Evolutionary conservation across 2,113 vertebrate genomes (phyloP).

Genomic region (Aplodontia rufa): DNA sequence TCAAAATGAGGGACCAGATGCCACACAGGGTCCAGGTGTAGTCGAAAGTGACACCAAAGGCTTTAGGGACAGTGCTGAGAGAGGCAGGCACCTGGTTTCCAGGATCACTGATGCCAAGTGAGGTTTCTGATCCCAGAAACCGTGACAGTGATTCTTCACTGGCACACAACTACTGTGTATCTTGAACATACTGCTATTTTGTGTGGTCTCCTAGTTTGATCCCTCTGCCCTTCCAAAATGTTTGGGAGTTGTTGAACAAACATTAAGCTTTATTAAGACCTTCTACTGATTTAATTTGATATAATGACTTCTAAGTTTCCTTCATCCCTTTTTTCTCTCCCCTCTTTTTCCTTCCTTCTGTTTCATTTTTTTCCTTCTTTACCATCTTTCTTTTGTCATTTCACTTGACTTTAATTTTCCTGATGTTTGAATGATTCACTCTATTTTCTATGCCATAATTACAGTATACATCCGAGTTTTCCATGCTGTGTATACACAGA

Average conservation of each 20-base stretch:
- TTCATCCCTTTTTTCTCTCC: background rate
- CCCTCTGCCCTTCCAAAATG: background rate
- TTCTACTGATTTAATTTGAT: background rate
- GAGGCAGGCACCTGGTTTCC: too few relatives aligned
- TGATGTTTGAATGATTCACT: background rate
- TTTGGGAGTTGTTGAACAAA: background rate
- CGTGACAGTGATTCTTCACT: background rate
- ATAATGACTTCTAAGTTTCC: background rate
- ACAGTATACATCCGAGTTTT: background rate
- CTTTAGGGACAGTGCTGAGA: background rate
- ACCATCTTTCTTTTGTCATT: too few relatives aligned
- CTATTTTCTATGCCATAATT: background rate
- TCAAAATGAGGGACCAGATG: background rate
- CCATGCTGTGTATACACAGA: background rate
- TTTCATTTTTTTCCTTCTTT: background rate
- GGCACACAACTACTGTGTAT: background rate
- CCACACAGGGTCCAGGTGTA: background rate
- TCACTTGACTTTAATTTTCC: background rate
- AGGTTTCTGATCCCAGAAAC: background rate
- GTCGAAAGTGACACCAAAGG: background rate
- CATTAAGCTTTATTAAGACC: background rate
- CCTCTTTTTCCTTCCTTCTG: accelerated
- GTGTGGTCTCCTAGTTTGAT: background rate
- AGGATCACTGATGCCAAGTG: background rate
- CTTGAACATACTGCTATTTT: background rate